A percentile compares a stretch with the other conserved stretches of the same genome.
Evolutionary conservation across 2,113 vertebrate genomes (phyloP).

Genomic region (Pimephales promelas): DNA sequence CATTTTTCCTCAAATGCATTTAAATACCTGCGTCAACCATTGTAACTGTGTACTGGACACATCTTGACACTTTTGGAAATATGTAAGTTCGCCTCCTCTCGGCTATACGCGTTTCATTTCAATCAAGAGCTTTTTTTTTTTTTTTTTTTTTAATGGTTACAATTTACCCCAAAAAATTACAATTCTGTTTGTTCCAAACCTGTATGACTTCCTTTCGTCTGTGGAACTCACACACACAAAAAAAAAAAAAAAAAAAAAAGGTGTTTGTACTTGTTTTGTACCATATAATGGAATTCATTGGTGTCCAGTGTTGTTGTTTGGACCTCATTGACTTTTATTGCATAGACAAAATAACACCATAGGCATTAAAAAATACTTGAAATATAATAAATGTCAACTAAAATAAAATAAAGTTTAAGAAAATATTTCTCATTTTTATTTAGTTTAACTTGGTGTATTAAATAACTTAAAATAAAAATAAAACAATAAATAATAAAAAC

Average conservation of each 20-base stretch:
- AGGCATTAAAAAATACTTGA: too few species aligned
- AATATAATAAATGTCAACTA: too few species aligned
- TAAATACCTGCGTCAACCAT: background rate
- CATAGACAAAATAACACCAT: background rate
- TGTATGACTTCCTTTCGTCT: background rate
- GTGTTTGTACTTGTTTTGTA: background rate
- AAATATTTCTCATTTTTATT: too few species aligned
- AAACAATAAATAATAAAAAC: too few species aligned
- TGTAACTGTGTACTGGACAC: background rate
- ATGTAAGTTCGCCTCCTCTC: background rate
- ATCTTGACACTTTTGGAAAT: background rate
- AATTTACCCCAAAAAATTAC: background rate
- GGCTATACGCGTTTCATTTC: background rate
- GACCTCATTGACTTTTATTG: background rate
- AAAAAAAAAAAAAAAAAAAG: too few species aligned
- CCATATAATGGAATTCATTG: background rate
- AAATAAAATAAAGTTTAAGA: too few species aligned
- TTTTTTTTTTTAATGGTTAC: too few species aligned
- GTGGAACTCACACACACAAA: background rate
- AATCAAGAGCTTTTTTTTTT: slow-evolving; percentile 10
- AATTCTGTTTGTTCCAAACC: background rate
- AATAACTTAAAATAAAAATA: too few species aligned
- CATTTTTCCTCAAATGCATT: background rate
- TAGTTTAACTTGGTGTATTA: too few species aligned
- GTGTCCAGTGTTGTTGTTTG: background rate